These are phyloP conservation scores for Sphecodes monilicornis DNA, from an alignment of 2,888 invertebrate genomes.

Conservation along the genomic window DNA sequence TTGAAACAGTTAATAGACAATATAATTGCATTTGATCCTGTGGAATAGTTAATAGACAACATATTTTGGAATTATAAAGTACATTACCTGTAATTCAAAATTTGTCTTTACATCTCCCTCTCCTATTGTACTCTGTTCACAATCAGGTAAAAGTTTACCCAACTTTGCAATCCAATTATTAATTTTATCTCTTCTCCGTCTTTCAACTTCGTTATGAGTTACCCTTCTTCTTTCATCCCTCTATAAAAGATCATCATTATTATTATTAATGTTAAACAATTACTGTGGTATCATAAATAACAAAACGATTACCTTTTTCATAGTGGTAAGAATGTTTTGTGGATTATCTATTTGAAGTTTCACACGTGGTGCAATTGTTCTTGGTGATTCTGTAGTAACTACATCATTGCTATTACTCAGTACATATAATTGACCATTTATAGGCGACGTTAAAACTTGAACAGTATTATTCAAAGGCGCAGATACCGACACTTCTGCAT, in stretches of 20 bases:
- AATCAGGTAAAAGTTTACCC: slow-evolving; percentile 91
- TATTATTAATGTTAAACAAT: background rate
- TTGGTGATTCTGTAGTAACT: slow-evolving; percentile 86
- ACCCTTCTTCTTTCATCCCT: slow-evolving; percentile 93
- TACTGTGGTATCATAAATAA: slow-evolving; percentile 1
- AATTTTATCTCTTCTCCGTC: slow-evolving; percentile 96
- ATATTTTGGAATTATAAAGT: background rate
- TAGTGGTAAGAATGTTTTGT: slow-evolving; percentile 73
- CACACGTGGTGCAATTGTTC: slow-evolving; percentile 86
- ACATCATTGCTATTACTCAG: slow-evolving; percentile 92
- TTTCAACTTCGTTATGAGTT: slow-evolving; percentile 97
- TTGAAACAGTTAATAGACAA: background rate
- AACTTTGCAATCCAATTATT: slow-evolving; percentile 97
- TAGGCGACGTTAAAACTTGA: slow-evolving; percentile 86
- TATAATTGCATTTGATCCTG: background rate
- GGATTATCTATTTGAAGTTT: slow-evolving; percentile 84
- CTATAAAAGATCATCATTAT: slow-evolving; percentile 82
- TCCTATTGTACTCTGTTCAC: slow-evolving; percentile 84
- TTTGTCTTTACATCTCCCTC: slow-evolving; percentile 68
- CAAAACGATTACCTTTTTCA: slow-evolving; percentile 85
- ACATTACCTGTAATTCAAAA: slow-evolving; percentile 67
- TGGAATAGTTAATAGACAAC: background rate
- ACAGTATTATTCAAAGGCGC: slow-evolving; percentile 77
- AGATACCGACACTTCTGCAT: slow-evolving; percentile 83
- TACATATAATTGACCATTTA: slow-evolving; percentile 90